Conservation (phyloP, 2,888 invertebrate genomes). For the Branchipolynoe longqiensis region DNA sequence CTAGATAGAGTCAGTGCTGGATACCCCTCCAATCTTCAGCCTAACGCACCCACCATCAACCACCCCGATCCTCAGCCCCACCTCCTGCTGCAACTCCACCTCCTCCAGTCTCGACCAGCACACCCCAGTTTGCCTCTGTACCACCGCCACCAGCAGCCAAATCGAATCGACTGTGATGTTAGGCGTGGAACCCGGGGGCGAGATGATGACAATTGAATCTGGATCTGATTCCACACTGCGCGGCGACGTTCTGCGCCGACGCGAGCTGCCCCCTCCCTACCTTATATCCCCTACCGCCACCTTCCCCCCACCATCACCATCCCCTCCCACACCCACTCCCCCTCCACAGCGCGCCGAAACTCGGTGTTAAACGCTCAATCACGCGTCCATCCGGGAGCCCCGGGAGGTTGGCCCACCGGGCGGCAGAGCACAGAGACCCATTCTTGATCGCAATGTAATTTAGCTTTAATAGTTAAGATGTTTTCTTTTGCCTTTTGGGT, state of each 20-base stretch:
- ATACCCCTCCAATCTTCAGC: not conserved
- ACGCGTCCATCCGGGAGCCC: not conserved
- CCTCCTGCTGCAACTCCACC: not conserved
- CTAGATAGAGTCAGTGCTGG: too few relatives aligned
- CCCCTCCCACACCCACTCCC: not conserved
- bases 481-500: conserved; percentile 10
- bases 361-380: conserved; percentile 15
- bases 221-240: conserved; percentile 42
- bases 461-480: conserved; percentile 45
- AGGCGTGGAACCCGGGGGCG: not conserved
- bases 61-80: not conserved
- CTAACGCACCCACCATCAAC: not conserved
- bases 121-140: not conserved
- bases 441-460: conserved; percentile 42
- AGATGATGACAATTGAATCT: conserved; percentile 57
- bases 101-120: not conserved
- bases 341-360: not conserved
- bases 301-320: not conserved
- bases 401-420: too few relatives aligned
- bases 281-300: not conserved
- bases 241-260: not conserved
- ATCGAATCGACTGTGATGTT: conserved; percentile 53
- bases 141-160: not conserved
- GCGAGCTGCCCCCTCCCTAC: not conserved
- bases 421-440: not conserved